Percentiles rank a stretch among this genome's conserved stretches.
These are phyloP conservation scores for Pteronotus mesoamericanus DNA, from an alignment of 2,797 vertebrate species.

Conservation along the genomic window DNA sequence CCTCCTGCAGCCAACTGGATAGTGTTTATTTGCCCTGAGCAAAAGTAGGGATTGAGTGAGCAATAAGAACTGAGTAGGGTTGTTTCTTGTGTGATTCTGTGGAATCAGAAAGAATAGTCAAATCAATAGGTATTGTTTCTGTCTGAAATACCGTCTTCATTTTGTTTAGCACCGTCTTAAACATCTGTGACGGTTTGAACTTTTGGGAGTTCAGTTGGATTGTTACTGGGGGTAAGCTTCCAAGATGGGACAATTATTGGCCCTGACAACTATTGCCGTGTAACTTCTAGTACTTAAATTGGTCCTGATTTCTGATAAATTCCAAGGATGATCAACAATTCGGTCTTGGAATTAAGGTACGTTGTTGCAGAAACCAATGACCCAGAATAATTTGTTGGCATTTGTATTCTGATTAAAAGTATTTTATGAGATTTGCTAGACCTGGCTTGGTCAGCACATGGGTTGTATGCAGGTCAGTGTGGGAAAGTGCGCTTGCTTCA, in stretches of 20 bases:
- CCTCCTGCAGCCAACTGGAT: neutral
- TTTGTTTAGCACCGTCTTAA: neutral
- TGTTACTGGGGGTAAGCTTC: neutral
- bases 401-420: conserved; percentile 18
- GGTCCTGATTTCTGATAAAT: conserved; percentile 9
- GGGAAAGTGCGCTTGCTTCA: neutral
- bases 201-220: neutral
- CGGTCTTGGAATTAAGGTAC: conserved; percentile 7
- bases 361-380: neutral
- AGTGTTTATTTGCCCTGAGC: neutral
- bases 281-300: neutral
- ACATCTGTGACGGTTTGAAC: neutral
- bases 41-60: neutral
- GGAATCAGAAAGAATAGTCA: neutral
- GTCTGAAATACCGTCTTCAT: neutral
- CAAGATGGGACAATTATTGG: neutral
- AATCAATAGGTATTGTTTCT: neutral
- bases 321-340: neutral
- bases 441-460: neutral
- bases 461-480: neutral
- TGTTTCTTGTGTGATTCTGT: neutral
- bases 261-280: neutral
- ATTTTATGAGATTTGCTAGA: neutral
- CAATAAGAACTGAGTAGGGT: neutral
- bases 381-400: neutral